Evolutionary conservation across 2,113 vertebrate species (phyloP).

Genomic region (Ptilorrhoa leucosticta): DNA sequence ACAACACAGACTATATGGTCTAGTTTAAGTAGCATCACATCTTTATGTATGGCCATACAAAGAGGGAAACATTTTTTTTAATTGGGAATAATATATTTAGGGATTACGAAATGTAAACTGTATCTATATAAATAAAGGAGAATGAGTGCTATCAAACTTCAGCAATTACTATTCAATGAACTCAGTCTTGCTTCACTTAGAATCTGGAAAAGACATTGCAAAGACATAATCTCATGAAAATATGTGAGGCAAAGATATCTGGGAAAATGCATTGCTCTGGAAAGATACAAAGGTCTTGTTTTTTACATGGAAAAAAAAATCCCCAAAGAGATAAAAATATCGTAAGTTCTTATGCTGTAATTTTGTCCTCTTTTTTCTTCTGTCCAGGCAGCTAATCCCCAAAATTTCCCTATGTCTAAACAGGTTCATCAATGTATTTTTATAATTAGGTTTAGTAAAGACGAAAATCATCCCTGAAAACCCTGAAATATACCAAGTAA

Average conservation of each 20-base stretch:
- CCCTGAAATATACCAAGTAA: neutral
- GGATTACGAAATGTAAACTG: neutral
- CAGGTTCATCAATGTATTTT: neutral
- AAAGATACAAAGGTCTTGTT: neutral
- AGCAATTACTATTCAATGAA: neutral
- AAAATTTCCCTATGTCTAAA: neutral
- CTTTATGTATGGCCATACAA: neutral
- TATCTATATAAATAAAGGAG: neutral
- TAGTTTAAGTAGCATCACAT: neutral
- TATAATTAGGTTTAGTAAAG: neutral
- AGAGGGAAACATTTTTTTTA: neutral
- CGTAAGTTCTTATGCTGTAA: neutral
- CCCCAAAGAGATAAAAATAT: neutral
- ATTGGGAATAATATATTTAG: neutral
- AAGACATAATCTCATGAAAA: constrained; percentile 1
- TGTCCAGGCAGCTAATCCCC: neutral
- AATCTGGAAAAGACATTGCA: constrained; percentile 28
- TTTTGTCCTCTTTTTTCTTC: neutral
- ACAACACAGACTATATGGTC: neutral
- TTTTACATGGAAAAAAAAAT: neutral
- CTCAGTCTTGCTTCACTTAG: neutral
- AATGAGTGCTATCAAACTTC: neutral
- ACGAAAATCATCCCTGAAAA: neutral
- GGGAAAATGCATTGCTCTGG: neutral
- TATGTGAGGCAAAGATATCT: neutral